These are phyloP conservation scores for Crocidura indochinensis DNA, from an alignment of 2,797 vertebrate genomes.

Conservation along the genomic window DNA sequence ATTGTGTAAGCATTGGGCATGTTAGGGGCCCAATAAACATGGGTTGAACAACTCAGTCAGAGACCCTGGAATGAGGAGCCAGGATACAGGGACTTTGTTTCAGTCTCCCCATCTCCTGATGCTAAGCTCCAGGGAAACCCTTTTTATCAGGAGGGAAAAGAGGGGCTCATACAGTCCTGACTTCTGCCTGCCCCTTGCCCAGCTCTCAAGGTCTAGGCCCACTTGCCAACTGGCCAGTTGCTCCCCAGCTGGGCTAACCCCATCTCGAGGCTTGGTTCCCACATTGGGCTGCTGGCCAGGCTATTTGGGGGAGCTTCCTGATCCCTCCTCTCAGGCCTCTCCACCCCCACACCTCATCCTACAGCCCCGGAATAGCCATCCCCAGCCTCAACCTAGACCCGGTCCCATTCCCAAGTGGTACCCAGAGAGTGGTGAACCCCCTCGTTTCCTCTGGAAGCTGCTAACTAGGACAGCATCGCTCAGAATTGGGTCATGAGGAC, in stretches of 20 bases:
- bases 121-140: conserved; percentile 14
- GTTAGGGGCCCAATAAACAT: conserved; percentile 14
- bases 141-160: not conserved
- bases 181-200: conserved; percentile 30
- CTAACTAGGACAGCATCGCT: conserved; percentile 74
- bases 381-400: conserved; percentile 46
- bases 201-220: conserved; percentile 48
- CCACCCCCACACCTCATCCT: conserved; percentile 66
- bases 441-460: conserved; percentile 56
- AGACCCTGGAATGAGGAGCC: not conserved
- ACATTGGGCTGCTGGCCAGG: conserved; percentile 69
- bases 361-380: conserved; percentile 64
- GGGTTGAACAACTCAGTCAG: not conserved
- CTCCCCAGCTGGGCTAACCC: conserved; percentile 46
- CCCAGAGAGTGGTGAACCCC: conserved; percentile 62
- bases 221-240: conserved; percentile 25
- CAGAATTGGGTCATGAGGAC: conserved; percentile 74
- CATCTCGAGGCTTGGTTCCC: not conserved
- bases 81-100: not conserved
- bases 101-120: not conserved
- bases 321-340: conserved; percentile 43
- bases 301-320: conserved; percentile 78
- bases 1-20: not conserved
- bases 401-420: conserved; percentile 60
- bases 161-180: not conserved